Evolutionary conservation across 2,113 vertebrate species (phyloP).

Genomic region (Notechis scutatus): DNA sequence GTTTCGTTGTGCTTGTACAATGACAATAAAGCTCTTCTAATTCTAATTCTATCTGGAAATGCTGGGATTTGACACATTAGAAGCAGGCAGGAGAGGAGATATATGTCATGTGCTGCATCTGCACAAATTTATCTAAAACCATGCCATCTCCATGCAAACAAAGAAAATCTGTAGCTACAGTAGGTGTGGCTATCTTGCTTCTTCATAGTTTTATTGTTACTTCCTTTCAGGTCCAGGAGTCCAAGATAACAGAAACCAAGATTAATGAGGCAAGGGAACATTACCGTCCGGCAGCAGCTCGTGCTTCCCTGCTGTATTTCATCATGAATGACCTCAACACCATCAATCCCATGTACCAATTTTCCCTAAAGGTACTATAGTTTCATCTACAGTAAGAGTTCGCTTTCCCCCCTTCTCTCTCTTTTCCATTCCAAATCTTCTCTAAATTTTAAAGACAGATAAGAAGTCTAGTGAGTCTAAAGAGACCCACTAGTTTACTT

Average conservation of each 20-base stretch:
- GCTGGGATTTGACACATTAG: background rate
- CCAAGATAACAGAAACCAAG: slow-evolving; percentile 83
- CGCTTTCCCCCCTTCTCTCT: background rate
- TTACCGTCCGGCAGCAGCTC: slow-evolving; percentile 80
- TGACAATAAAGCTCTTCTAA: no score
- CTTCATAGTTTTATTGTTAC: background rate
- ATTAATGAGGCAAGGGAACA: slow-evolving; percentile 91
- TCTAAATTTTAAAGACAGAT: background rate
- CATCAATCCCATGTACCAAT: slow-evolving; percentile 96
- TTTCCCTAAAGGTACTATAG: slow-evolving; percentile 82
- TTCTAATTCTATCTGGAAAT: background rate
- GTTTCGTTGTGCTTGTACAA: no score
- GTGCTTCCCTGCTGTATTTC: slow-evolving; percentile 92
- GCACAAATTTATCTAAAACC: background rate
- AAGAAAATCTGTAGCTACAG: background rate
- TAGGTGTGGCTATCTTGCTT: background rate
- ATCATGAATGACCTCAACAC: slow-evolving; percentile 88
- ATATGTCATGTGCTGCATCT: background rate
- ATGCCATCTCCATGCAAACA: background rate
- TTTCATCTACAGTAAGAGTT: background rate
- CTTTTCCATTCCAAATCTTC: background rate
- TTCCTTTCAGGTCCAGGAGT: slow-evolving; percentile 86
- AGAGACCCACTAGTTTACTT: background rate
- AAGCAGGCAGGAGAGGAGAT: background rate
- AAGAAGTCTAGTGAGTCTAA: background rate